Evolutionary conservation across 1,140 invertebrate genomes (phyloP).

Genomic region (Probaryconus sp.): DNA sequence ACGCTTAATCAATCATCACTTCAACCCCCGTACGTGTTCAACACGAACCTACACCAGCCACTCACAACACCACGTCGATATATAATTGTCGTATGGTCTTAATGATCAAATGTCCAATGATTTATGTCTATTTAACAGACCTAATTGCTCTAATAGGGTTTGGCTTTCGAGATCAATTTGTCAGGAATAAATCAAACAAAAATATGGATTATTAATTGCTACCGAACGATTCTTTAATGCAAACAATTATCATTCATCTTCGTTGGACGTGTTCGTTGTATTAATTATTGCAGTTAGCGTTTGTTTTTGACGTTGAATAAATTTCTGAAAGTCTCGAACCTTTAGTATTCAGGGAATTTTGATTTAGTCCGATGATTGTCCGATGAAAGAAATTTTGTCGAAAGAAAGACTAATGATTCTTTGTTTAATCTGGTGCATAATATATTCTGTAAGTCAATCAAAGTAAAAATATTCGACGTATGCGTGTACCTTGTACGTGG

Average conservation of each 20-base stretch:
- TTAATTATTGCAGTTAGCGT: no score
- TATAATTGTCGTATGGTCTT: conserved; percentile 55
- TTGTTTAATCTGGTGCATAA: no score
- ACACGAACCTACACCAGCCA: conserved; percentile 39
- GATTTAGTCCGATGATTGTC: no score
- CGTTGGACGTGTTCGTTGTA: no score
- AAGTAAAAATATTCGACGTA: conserved; percentile 25
- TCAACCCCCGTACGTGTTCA: conserved; percentile 41
- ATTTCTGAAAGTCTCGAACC: no score
- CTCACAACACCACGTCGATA: conserved; percentile 35
- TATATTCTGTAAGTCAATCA: conserved; percentile 22
- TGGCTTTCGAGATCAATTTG: conserved; percentile 30
- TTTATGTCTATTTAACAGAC: conserved; percentile 50
- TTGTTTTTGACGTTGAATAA: no score
- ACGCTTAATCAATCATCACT: conserved; percentile 60
- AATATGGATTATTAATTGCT: neutral
- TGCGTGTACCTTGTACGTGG: conserved; percentile 15
- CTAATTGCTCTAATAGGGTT: conserved; percentile 25
- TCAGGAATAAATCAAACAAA: neutral
- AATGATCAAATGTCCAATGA: conserved; percentile 55
- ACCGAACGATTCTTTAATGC: no score
- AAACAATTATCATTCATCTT: no score
- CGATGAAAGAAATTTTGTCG: neutral
- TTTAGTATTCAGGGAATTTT: no score
- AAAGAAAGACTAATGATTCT: no score